A percentile compares a stretch with the other conserved stretches of the same genome.
Evolutionary conservation across 1,140 invertebrate genomes (phyloP).

Genomic region (Drosophila elegans): DNA sequence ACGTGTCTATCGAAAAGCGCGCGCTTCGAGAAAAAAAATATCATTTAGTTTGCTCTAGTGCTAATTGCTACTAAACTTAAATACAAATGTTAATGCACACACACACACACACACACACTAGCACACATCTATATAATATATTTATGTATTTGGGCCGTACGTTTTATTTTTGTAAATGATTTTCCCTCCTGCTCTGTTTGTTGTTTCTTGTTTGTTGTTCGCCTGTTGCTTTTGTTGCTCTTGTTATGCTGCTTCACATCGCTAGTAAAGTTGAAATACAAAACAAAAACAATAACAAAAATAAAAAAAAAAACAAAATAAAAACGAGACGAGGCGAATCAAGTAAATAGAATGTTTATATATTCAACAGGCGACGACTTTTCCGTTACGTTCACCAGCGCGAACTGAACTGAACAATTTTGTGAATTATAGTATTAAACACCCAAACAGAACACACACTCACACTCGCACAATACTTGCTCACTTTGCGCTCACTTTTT

Average conservation of each 20-base stretch:
- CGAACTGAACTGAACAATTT: conserved; percentile 77
- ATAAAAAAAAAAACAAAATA: conserved; percentile 20
- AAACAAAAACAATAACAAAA: too few species aligned
- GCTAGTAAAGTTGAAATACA: conserved; percentile 20
- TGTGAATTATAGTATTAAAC: conserved; percentile 79
- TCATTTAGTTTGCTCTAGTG: conserved; percentile 28
- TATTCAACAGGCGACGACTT: conserved; percentile 61
- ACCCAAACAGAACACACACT: conserved; percentile 25
- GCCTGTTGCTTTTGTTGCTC: conserved; percentile 11
- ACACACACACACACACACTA: conserved; percentile 9
- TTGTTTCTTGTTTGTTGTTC: conserved; percentile 23
- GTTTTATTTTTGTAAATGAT: conserved; percentile 36
- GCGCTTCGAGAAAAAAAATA: conserved; percentile 28
- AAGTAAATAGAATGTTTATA: conserved; percentile 40
- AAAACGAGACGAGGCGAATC: conserved; percentile 16
- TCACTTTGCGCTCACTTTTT: conserved; percentile 23
- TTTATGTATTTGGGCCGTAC: conserved; percentile 37
- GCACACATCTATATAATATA: background rate
- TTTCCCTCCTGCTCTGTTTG: conserved; percentile 18
- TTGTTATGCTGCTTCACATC: conserved; percentile 6
- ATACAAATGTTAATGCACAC: conserved; percentile 42
- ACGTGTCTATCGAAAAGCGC: conserved; percentile 39
- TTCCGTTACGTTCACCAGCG: conserved; percentile 80
- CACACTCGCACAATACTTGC: background rate
- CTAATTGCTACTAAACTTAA: conserved; percentile 47